Base-by-base conservation (phyloP, 2,113 vertebrate genomes). In the Notechis scutatus region DNA sequence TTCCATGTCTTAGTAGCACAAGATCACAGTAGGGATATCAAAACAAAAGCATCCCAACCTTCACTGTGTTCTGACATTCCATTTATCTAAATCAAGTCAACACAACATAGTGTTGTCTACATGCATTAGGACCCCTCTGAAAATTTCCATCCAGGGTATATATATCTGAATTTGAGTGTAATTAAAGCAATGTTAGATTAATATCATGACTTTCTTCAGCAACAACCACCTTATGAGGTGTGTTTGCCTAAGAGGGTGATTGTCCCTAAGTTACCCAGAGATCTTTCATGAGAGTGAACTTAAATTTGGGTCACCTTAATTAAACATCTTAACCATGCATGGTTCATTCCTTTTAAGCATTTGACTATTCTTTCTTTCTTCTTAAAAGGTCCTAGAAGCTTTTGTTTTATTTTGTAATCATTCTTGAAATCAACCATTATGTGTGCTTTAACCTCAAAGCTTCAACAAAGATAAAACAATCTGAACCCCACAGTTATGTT, bases 351-450 rank as follows among this genome's bases (percentile, higher is more conserved):
- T 50, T 34, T 74, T 20, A 24, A n/a, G 12, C 29, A 24, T 90
- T 34, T 81, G 18, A 45, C 29, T 26, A 50, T 90, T 90, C 11
- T 24, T n/a, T n/a, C 23, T 23, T 91, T 29, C n/a, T 91, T 39
- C 47, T 42, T 42, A 56, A 91, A 86, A 87, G 47, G 29, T 23
- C n/a, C n/a, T 8, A 42, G 11, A 88, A 88, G 12, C n/a, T 42
- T 64, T 92, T 54, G 23, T n/a, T 96, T 96, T 95, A 94, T 94
- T 94, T 96, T 89, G 94, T 95, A 93, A 50, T 94, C 54, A 95
- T 96, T 96, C 96, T 96, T 96, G 95, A 96, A 92, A 57, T 69
- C 85, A 57, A 88, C 52, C 88, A 95, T 94, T 94, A 92, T 64
- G 34, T 56, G 93, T 61, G 96, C 95, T 92, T 96, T 91, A 74